These are phyloP conservation scores for Masnerella sp. DNA, from an alignment of 2,888 invertebrate genomes.

Conservation along the genomic window DNA sequence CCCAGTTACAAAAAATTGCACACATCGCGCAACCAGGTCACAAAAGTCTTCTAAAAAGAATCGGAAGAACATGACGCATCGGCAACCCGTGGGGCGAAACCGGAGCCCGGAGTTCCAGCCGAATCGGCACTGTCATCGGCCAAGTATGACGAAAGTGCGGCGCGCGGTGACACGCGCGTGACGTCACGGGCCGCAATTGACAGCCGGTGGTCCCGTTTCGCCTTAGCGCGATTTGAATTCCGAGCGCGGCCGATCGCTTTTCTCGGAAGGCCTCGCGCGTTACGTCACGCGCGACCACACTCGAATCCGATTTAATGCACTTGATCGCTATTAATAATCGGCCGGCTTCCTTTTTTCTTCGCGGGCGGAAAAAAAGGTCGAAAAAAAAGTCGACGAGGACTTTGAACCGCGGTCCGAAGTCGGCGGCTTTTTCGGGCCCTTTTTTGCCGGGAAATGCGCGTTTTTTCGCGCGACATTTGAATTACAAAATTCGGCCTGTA, in stretches of 20 bases:
- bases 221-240: constrained; percentile 52
- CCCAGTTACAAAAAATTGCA: too few species aligned
- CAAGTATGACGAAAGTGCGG: constrained; percentile 14
- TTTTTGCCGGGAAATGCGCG: background rate
- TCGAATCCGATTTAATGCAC: constrained; percentile 43
- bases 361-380: too few species aligned
- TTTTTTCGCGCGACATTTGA: constrained; percentile 15
- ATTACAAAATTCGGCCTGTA: constrained; percentile 32
- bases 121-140: constrained; percentile 17
- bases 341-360: too few species aligned
- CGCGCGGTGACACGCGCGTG: constrained; percentile 30
- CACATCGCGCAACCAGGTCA: too few species aligned
- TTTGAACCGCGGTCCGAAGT: constrained; percentile 31
- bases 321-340: constrained; percentile 35
- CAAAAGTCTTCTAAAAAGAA: too few species aligned
- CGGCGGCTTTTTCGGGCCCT: constrained; percentile 8
- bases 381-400: too few species aligned
- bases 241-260: constrained; percentile 51
- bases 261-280: constrained; percentile 55
- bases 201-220: constrained; percentile 56
- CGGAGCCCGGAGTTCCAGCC: too few species aligned
- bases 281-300: constrained; percentile 52
- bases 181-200: constrained; percentile 46
- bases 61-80: too few species aligned
- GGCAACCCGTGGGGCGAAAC: too few species aligned